phyloP scores from a whole-genome alignment of 2,797 vertebrate genomes.

The Microchirus variegatus region DNA sequence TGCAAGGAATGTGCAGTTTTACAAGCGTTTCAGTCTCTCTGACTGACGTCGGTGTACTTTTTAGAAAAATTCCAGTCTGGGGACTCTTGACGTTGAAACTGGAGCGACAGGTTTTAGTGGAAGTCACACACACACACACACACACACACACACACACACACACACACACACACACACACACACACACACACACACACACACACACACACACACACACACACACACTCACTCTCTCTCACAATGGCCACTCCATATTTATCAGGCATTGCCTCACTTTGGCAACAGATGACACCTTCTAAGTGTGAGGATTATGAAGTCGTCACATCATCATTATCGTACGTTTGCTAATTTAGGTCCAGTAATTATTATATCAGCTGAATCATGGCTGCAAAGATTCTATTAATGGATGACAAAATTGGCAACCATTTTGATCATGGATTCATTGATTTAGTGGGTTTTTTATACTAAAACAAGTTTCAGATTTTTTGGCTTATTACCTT shows the following conservation, averaged over 20 bases:
- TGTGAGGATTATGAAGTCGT: neutral
- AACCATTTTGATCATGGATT: no score
- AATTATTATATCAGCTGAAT: no score
- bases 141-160: neutral
- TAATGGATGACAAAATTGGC: no score
- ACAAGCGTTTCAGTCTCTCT: neutral
- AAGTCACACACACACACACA: neutral
- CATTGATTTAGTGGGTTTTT: no score
- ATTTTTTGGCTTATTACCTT: no score
- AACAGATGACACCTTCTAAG: neutral
- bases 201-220: neutral
- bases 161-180: no score
- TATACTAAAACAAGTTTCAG: no score
- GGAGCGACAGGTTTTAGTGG: slow-evolving; percentile 21
- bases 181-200: neutral
- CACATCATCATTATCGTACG: no score
- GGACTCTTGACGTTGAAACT: neutral
- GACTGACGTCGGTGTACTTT: neutral
- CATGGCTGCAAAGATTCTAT: no score
- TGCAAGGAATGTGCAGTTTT: no score
- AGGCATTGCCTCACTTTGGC: neutral
- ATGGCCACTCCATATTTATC: neutral
- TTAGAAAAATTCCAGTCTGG: neutral
- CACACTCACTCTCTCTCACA: slow-evolving; percentile 2
- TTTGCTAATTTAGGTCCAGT: no score